Base-by-base conservation (phyloP, 2,888 invertebrate genomes). In the Drosophila gaucha region DNA sequence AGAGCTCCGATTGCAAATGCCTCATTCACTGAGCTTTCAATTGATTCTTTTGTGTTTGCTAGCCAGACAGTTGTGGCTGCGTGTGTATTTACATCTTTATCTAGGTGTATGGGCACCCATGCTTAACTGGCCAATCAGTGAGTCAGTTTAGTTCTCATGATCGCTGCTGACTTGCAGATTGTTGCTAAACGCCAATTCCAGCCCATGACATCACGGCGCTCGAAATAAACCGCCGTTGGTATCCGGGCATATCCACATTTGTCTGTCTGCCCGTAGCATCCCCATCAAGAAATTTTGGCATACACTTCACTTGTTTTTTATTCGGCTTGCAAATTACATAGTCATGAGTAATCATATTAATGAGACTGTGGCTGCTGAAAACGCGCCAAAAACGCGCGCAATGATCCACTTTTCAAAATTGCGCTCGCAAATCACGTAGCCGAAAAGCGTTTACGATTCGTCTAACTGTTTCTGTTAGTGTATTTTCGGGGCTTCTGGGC, bases 281-380 rank as follows among this genome's bases (percentile, higher is more conserved):
- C 66, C 63, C 72, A 71, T 43, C 64, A 62, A 54, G 18, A 49
- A 57, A 31, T 59, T 74, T 74, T 73, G 69, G 67, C 65, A 71
- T 67, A 71, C 62, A 85, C 80, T 85, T 80, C 80, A 84, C 47
- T 46, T 46, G 80, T 44, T 44, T 44, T 26, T 28, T 30, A 28
- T 44, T 30, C 28, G 44, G 8, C 44, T 30, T 3, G 76, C 76
- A 78, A 89, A 89, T 89, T 85, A 86, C 88, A 85, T 57, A 78
- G 72, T 65, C 84, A 89, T 89, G 89, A 89, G 88, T 89, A 89
- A 89, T 89, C 84, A 88, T 78, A 82, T 85, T 77, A 85, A 86
- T 86, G 79, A 85, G 78, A 52, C 47, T 71, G 60, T 26, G 30
- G 56, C 67, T 60, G 65, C 46, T 57, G 12, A 57, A 67, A 75